Evolutionary conservation across 2,113 vertebrate genomes (phyloP), one percentile per base, ranked within the genome.

Genomic region (Hoplias malabaricus): DNA sequence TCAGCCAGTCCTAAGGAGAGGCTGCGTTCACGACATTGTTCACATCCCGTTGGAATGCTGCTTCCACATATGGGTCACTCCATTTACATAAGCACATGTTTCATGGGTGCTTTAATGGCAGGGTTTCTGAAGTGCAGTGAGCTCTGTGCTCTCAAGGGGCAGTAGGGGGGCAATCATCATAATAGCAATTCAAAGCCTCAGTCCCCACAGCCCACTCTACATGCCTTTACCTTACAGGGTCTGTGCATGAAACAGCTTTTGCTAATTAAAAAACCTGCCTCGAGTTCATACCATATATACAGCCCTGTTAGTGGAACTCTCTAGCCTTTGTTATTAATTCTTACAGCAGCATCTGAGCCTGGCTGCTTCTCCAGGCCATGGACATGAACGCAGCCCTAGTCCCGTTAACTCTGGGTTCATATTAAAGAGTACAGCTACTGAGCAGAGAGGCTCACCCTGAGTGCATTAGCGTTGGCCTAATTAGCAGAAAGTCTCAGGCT

Each of bases 251-350:
- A 48, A 75, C 53, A 66, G 70, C 68, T 80, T n/a, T 73, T 81
- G 69, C 73, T 80, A 81, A 83, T 85, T 85, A 80, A 81, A 80
- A 81, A n/a, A n/a, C 34, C 19, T 16, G 77, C 69, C 79, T 57
- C 12, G 69, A 74, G 79, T 54, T 23, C 38, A 53, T 31, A 21
- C 40, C 34, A 53, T 62, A 38, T 62, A 54, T 71, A 33, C 54
- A 69, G n/a, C 27, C 73, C 57, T 71, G 34, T 69, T 73, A 62
- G 9, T 54, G 67, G 14, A 6, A 23, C 11, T 56, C 11, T 56
- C 71, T 65, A 77, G 72, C 54, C 62, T 73, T 34, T 69, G 29
- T 71, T 50, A 72, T 70, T 74, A 63, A 65, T 73, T 65, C 46
- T 46, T 56, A 36, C 43, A 56, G 14, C 36, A 50, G 38, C 13